Evolutionary conservation across 2,888 invertebrate species (phyloP).

Genomic region (Callyntrura guangdongensis): DNA sequence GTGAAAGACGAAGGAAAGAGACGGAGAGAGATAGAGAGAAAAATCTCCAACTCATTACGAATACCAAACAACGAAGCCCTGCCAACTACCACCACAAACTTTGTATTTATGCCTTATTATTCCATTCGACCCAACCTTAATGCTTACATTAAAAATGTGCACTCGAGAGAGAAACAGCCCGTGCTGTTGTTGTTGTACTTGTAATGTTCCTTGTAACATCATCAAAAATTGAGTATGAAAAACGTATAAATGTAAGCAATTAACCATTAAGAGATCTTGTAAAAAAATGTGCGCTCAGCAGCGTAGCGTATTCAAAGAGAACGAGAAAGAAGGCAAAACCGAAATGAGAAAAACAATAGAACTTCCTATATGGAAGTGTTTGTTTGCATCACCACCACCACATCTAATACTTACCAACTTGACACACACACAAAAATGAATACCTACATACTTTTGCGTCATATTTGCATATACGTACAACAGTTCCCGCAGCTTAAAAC

Average conservation of each 20-base stretch:
- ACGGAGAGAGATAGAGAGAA: not conserved
- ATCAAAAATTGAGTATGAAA: constrained; percentile 69
- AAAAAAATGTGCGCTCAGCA: constrained; percentile 43
- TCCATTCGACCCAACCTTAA: constrained; percentile 70
- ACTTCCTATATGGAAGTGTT: constrained; percentile 78
- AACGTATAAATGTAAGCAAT: constrained; percentile 73
- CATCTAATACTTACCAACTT: no score
- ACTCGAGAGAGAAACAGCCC: constrained; percentile 22
- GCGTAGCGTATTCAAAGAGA: not conserved
- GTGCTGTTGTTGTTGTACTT: constrained; percentile 29
- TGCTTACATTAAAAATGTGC: constrained; percentile 17
- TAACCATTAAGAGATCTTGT: constrained; percentile 75
- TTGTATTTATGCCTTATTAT: constrained; percentile 55
- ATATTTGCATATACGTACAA: constrained; percentile 6
- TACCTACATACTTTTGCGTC: constrained; percentile 36
- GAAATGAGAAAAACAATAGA: constrained; percentile 67
- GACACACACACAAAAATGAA: no score
- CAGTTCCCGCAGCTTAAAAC: not conserved
- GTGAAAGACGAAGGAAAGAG: constrained; percentile 27
- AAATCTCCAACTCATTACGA: constrained; percentile 70
- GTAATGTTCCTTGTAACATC: constrained; percentile 62
- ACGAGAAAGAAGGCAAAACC: constrained; percentile 17
- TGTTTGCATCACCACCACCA: constrained; percentile 16
- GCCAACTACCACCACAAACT: no score
- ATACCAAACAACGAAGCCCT: constrained; percentile 31